Conservation (phyloP, 2,888 invertebrate species). For the Hartigia nigra region DNA sequence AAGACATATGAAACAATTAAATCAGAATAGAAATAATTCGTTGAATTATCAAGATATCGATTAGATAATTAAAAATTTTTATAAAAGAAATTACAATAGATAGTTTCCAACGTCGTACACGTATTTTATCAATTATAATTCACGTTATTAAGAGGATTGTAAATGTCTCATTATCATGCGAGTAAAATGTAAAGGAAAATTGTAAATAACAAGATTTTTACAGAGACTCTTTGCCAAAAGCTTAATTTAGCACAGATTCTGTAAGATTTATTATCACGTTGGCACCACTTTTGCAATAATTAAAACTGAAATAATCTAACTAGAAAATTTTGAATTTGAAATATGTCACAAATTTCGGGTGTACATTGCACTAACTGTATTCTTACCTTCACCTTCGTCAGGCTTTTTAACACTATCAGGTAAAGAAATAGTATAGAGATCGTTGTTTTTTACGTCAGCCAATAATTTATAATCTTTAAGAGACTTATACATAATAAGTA, state of each 20-base stretch:
- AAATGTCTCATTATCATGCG: no score
- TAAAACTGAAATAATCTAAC: no score
- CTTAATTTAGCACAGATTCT: no score
- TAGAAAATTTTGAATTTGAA: no score
- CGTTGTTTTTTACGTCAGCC: constrained; percentile 12
- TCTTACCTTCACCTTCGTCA: constrained; percentile 3
- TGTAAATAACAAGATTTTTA: no score
- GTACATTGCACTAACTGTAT: no score
- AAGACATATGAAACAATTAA: not conserved
- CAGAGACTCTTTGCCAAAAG: no score
- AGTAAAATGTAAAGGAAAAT: no score
- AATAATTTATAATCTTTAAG: constrained; percentile 14
- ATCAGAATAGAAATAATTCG: not conserved
- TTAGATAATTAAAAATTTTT: not conserved
- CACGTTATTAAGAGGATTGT: no score
- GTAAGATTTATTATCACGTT: no score
- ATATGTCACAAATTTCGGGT: no score
- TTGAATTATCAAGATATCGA: not conserved
- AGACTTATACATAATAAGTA: constrained; percentile 20
- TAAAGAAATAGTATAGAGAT: constrained; percentile 19
- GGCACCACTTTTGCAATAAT: no score
- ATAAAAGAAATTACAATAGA: not conserved
- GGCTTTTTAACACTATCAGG: constrained; percentile 9
- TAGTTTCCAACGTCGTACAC: not conserved
- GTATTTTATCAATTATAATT: not conserved